Conservation (phyloP, 2,113 vertebrate species). For the Lycocorax pyrrhopterus region DNA sequence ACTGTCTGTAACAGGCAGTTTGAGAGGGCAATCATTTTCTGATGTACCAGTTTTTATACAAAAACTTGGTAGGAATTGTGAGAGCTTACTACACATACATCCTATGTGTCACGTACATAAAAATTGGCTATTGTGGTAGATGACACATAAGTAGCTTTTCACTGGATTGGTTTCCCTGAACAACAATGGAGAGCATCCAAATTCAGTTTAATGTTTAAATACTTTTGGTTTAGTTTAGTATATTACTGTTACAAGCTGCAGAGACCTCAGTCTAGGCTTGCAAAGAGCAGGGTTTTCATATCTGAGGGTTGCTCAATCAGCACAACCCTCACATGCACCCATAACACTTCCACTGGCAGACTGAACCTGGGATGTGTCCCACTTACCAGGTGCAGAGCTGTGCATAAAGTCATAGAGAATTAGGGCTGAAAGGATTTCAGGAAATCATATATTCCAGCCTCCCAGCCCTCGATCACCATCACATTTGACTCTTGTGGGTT, state of each 20-base stretch:
- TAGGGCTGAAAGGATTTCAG: background rate
- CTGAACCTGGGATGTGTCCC: background rate
- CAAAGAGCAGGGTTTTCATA: background rate
- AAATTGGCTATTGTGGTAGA: background rate
- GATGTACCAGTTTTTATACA: background rate
- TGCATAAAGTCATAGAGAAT: background rate
- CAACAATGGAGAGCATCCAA: background rate
- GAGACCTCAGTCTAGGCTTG: background rate
- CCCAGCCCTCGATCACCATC: rapidly evolving
- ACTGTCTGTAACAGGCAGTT: background rate
- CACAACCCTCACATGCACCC: background rate
- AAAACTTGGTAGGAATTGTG: background rate
- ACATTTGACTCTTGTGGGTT: background rate
- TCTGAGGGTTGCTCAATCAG: background rate
- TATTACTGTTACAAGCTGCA: background rate
- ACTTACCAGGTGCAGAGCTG: background rate
- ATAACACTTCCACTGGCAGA: background rate
- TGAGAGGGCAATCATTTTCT: background rate
- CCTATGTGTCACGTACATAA: background rate
- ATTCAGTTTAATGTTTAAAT: background rate
- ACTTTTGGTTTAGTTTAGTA: background rate
- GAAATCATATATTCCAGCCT: background rate
- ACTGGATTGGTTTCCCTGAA: background rate
- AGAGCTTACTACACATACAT: background rate
- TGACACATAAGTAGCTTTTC: background rate